These are phyloP conservation scores for Microtus pennsylvanicus DNA, from an alignment of 2,113 vertebrate genomes.

Conservation along the genomic window DNA sequence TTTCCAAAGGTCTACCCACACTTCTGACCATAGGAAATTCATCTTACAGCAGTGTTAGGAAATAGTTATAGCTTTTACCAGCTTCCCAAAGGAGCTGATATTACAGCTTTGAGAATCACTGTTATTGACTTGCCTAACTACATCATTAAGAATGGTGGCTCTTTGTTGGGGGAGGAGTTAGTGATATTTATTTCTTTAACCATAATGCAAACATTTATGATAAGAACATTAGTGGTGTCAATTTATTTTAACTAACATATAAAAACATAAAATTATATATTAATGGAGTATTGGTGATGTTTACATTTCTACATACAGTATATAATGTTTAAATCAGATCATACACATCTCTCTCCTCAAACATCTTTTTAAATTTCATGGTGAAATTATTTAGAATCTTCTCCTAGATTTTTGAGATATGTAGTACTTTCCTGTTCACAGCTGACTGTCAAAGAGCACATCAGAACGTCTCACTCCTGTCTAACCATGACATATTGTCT, in stretches of 20 bases:
- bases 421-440: neutral
- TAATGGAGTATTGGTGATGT: neutral
- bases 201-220: neutral
- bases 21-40: neutral
- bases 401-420: neutral
- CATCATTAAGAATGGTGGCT: neutral
- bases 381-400: neutral
- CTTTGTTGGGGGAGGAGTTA: neutral
- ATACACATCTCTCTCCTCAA: neutral
- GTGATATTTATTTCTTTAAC: slow-evolving; percentile 37
- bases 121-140: neutral
- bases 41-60: neutral
- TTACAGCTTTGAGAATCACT: neutral
- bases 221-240: neutral
- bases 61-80: neutral
- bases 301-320: neutral
- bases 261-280: neutral
- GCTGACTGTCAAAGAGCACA: neutral
- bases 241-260: neutral
- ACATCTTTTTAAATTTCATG: neutral
- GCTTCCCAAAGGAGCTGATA: neutral
- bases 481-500: too few relatives aligned
- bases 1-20: slow-evolving; percentile 12
- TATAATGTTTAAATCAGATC: neutral
- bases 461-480: neutral